Evolutionary conservation across 2,797 vertebrate genomes (phyloP), one percentile per base, ranked within the genome.

Genomic region (Taenioides sp.): DNA sequence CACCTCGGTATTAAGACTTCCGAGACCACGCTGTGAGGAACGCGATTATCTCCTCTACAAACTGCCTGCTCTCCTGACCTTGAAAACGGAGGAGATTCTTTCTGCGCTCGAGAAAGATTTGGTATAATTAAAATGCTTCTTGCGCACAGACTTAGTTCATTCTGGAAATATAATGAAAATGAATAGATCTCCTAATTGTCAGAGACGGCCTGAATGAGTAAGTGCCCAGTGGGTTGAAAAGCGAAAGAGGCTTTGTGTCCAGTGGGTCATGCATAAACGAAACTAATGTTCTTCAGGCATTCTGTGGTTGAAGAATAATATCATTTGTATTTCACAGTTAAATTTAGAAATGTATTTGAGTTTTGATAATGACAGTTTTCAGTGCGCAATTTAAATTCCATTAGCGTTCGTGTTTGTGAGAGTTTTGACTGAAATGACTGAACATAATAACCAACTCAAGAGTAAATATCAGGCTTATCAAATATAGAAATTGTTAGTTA

Each of bases 121-220:
- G 40, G 49, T 49, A 28, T 25, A 60, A 70, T 74, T 73, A 67
- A 25, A 72, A 70, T 25, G n/a, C 5, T 52, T 60, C 72, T 71
- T 67, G 63, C 31, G 47, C 27, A 6, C 49, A 11, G 5, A 27
- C 67, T 10, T 57, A 10, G 54, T 67, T 73, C 65, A 67, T 37
- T 10, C 50, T 54, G 50, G 69, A 66, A 50, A 58, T 20, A 67
- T 58, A 64, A 83, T 69, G 62, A 73, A 69, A 73, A 69, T 55
- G 2, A 73, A 77, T 68, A 20, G 16, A 57, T 81, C 74, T 77
- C 23, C 59, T 71, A 40, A 60, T 71, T 70, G 52, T 65, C 71
- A 49, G 50, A 69, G 43, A 72, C 50, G 37, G 50, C 72, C 58
- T 79, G 60, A 85, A 65, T 63, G 52, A 73, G 11, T 23, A 16